These are phyloP conservation scores for Nemopilema nomurai DNA, from an alignment of 30 jellyfish, hydroid and myxozoan genomes.

Conservation along the genomic window DNA sequence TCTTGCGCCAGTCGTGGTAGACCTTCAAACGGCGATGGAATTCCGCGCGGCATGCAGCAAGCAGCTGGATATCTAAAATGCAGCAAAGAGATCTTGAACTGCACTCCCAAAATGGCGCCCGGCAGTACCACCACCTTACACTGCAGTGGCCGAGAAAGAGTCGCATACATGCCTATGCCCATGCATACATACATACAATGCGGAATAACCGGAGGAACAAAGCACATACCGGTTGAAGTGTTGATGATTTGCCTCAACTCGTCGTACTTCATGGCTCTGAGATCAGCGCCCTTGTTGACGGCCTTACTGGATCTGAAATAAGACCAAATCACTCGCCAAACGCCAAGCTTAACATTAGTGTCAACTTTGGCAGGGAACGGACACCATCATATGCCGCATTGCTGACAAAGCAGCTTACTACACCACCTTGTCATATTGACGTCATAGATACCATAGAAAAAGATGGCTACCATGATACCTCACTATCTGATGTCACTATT, in stretches of 20 bases:
- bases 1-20: constrained; percentile 97
- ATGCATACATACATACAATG: too few species aligned
- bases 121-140: not conserved
- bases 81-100: not conserved
- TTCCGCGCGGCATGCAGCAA: constrained; percentile 94
- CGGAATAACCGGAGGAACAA: too few species aligned
- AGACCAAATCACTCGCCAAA: not conserved
- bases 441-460: too few species aligned
- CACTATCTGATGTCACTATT: too few species aligned
- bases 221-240: constrained; percentile 86
- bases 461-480: too few species aligned
- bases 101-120: not conserved
- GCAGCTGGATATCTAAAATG: constrained; percentile 79
- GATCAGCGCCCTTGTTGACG: constrained; percentile 56
- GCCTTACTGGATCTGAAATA: constrained; percentile 38
- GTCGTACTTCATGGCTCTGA: constrained; percentile 92
- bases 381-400: not conserved
- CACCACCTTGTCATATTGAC: too few species aligned
- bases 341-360: not conserved
- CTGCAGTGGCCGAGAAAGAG: not conserved
- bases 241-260: constrained; percentile 88
- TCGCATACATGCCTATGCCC: too few species aligned
- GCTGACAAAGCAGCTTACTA: not conserved
- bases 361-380: not conserved
- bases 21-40: constrained; percentile 95